A percentile compares a stretch with the other conserved stretches of the same genome.
Evolutionary conservation across 2,113 vertebrate genomes (phyloP).

Genomic region (Hyla sarda): DNA sequence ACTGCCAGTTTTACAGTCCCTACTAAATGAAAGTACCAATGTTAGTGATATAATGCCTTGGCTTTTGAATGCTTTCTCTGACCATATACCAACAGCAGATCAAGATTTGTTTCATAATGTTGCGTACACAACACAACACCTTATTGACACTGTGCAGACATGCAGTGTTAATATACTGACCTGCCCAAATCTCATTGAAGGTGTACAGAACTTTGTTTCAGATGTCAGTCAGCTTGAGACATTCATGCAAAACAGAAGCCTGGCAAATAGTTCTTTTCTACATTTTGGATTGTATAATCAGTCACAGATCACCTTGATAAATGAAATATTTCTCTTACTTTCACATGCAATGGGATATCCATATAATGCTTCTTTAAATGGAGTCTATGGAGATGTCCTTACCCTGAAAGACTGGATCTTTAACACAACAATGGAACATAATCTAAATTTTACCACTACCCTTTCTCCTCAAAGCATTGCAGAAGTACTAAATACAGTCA

Average conservation of each 20-base stretch:
- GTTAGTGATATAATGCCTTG: not conserved
- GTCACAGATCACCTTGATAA: conserved; percentile 33
- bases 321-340: conserved; percentile 32
- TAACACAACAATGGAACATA: conserved; percentile 18
- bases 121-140: conserved; percentile 14
- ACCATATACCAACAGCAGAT: conserved; percentile 10
- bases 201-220: conserved; percentile 27
- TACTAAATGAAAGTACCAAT: conserved; percentile 14
- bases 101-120: not conserved
- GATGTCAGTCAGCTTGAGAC: conserved; percentile 28
- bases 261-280: conserved; percentile 25
- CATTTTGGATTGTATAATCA: conserved; percentile 14
- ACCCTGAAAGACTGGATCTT: not conserved
- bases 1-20: conserved; percentile 22
- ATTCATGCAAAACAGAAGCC: conserved; percentile 25
- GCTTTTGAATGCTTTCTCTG: conserved; percentile 20
- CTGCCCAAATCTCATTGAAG: conserved; percentile 18
- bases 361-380: not conserved
- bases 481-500: not conserved
- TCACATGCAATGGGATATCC: conserved; percentile 1
- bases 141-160: not conserved
- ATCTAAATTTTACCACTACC: not conserved
- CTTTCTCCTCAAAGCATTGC: not conserved
- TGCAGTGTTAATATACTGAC: not conserved
- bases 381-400: conserved; percentile 19